A percentile compares a stretch with the other conserved stretches of the same genome.
phyloP scores from a whole-genome alignment of 1,140 invertebrate genomes.

The Chrysomallon squamiferum region DNA sequence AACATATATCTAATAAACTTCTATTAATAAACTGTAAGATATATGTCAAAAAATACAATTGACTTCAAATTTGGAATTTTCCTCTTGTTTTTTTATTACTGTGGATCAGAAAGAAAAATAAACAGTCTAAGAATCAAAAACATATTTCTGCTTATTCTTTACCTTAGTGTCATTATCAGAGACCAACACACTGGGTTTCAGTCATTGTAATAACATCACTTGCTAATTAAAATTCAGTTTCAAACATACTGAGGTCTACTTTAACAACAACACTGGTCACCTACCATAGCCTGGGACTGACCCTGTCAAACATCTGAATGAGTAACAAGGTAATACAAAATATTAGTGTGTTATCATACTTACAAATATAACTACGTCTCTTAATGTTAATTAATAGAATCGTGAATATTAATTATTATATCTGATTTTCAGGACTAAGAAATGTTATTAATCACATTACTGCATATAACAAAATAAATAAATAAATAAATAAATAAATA shows the following conservation, averaged over 20 bases:
- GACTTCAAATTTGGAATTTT: background rate
- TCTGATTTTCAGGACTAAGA: too few relatives aligned
- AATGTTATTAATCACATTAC: too few relatives aligned
- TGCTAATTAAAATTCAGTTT: conserved; percentile 56
- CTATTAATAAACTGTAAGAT: background rate
- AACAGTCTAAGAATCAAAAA: background rate
- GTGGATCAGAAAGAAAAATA: background rate
- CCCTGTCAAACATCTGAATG: conserved; percentile 45
- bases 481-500: too few relatives aligned
- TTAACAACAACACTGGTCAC: conserved; percentile 34
- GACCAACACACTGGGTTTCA: conserved; percentile 22
- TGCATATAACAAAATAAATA: too few relatives aligned
- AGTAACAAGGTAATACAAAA: conserved; percentile 38
- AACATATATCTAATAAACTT: background rate
- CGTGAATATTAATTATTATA: too few relatives aligned
- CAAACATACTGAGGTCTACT: conserved; percentile 43
- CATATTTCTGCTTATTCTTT: background rate
- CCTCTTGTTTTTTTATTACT: background rate
- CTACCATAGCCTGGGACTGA: conserved; percentile 32
- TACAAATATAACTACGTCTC: too few relatives aligned
- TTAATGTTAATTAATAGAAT: too few relatives aligned
- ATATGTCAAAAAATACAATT: background rate
- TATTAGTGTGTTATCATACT: too few relatives aligned
- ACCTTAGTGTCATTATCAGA: conserved; percentile 32
- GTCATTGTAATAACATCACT: conserved; percentile 59